Percentiles rank a stretch among this genome's conserved stretches.
Evolutionary conservation across 2,797 vertebrate genomes (phyloP).

Genomic region (Acanthiza pusilla): DNA sequence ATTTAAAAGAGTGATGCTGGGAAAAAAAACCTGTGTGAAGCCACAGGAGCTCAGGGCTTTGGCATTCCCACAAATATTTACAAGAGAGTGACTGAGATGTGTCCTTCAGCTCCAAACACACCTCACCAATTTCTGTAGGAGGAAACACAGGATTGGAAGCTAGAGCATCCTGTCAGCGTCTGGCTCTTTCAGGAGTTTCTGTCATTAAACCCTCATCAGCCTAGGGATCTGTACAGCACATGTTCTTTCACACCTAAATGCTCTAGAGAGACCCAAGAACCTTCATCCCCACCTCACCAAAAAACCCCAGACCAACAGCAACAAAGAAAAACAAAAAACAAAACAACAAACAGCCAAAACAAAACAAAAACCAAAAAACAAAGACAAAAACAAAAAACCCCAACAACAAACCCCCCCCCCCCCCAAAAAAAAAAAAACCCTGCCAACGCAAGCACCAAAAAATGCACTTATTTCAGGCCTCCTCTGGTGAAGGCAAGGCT

Average conservation of each 20-base stretch:
- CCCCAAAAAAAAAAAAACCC: background rate
- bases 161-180: background rate
- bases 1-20: background rate
- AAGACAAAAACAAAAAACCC: background rate
- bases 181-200: background rate
- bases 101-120: background rate
- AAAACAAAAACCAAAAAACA: background rate
- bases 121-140: background rate
- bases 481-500: background rate
- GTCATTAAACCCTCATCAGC: background rate
- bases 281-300: fast-evolving
- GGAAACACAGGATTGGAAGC: background rate
- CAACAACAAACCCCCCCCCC: too few relatives aligned
- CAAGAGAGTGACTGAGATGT: background rate
- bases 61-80: background rate
- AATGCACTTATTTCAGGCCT: background rate
- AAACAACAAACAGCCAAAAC: too few relatives aligned
- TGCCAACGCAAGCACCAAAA: background rate
- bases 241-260: background rate
- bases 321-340: background rate
- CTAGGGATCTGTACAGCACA: background rate
- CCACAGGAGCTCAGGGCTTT: background rate
- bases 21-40: background rate
- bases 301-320: background rate
- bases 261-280: background rate